Evolutionary conservation across 2,797 vertebrate genomes (phyloP), one percentile per base, ranked within the genome.

Genomic region (Eulemur albifrons): DNA sequence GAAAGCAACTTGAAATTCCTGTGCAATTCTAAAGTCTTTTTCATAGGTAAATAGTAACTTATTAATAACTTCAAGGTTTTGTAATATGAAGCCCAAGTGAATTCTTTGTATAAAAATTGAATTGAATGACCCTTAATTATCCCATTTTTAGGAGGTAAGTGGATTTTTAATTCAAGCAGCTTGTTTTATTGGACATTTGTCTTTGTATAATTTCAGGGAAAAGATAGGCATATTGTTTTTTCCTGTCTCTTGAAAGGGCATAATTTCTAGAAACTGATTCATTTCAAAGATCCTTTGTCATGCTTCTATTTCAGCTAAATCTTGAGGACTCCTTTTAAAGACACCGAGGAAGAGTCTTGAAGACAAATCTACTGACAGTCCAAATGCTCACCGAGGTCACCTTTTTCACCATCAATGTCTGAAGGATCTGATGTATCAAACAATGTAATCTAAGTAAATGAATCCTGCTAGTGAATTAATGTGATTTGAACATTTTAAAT

Each of bases 41-140:
- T 82, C 69, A 83, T 7, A 65, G 70, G 38, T 83, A 83, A 94
- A 84, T 18, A 92, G 43, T 38, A 61, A 88, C 27, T 86, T 84
- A 69, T 86, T 94, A 25, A 75, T 75, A 76, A 90, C 7, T 30
- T 84, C 48, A 77, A 79, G 25, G 48, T 84, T 82, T 96, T 43
- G 25, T 61, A 20, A 7, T 63, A 54, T 65, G n/a, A 86, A 45
- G 3, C 30, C 50, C 92, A 35, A 92, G 12, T 20, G 57, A 90
- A 81, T 93, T 95, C 11, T 88, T 95, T 86, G 38, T 38, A 27
- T 86, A 94, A 96, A 88, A 88, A 63, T 32, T 94, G 73, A 96
- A 57, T 57, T 57, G 54, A 96, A 84, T 82, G 73, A 57, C 48
- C 94, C 72, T 93, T 90, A 88, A 94, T 97, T 79, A 82, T 13